Evolutionary conservation across 64 coral and sea anemone genomes (phyloP), one percentile per base, ranked within the genome.

Genomic region (Montipora foliosa): DNA sequence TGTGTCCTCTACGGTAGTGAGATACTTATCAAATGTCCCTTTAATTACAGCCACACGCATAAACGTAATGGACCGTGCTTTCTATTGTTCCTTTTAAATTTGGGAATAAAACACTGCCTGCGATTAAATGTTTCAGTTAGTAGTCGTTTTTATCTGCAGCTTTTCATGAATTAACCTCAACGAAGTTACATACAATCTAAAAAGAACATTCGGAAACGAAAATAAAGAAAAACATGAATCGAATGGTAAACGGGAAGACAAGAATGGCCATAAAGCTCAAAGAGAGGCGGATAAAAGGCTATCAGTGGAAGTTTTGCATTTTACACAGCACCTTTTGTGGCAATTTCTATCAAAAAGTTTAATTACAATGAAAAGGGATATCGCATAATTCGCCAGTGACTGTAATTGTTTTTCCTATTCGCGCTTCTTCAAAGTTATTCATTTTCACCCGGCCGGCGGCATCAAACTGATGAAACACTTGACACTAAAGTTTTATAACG

Each of bases 281-380:
- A 19, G 16, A 44, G 17, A 84, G 8, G 55, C 25, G 6, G 17
- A 71, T 71, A 86, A 86, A 86, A 70, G 29, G 64, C 66, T 70
- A 86, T 84, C 68, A 21, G 67, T 49, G 37, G 51, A 71, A 22
- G 45, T 86, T 86, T 47, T 49, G 66, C 44, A 72, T 86, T 37
- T 52, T 50, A 12, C 70, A 52, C 46, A 72, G 17, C 22, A 11
- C 17, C 14, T 72, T 37, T 37, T 6, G 48, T 45, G 9, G 47
- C 47, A 21, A 70, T 86, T 47, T 72, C 62, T 5, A 46, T 70
- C 11, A 8, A 57, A 37, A 37, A 2, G 37, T 37, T 37, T 37
- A 37, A 37, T 37, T 37, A 37, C 37, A 37, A 37, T 37, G 2
- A 37, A 37, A 37, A 37, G 37, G 37, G 37, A 37, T 37, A 37